Evolutionary conservation across 1,140 invertebrate species (phyloP).

Genomic region (Neodiprion lecontei): DNA sequence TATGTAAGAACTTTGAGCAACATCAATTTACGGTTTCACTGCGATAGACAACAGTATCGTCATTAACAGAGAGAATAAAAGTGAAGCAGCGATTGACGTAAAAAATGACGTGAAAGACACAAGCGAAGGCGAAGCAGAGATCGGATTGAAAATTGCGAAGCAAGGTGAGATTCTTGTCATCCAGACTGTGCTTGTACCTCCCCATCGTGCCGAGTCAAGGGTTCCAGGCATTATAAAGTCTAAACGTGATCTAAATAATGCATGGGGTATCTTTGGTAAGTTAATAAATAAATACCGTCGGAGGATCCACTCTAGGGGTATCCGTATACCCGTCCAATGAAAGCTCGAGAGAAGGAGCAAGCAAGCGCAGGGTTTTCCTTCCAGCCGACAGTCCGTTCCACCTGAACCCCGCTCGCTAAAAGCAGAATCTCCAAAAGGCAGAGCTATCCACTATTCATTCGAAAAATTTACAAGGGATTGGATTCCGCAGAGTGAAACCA

Average conservation of each 20-base stretch:
- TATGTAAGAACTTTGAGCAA: too few species aligned
- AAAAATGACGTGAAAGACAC: too few species aligned
- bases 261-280: slow-evolving; percentile 3
- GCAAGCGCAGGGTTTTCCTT: background rate
- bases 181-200: background rate
- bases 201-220: background rate
- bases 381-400: background rate
- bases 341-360: background rate
- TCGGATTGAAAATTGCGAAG: too few species aligned
- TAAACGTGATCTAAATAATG: slow-evolving; percentile 10
- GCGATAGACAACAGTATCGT: too few species aligned
- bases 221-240: background rate
- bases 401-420: background rate
- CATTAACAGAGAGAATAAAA: too few species aligned
- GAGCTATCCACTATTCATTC: slow-evolving; percentile 7
- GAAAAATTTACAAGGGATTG: slow-evolving; percentile 16
- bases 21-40: too few species aligned
- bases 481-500: background rate
- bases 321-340: background rate
- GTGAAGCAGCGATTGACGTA: too few species aligned
- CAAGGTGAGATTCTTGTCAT: too few species aligned
- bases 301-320: background rate
- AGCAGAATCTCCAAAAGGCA: background rate
- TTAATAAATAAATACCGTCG: slow-evolving; percentile 10
- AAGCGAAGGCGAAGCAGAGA: too few species aligned